Evolutionary conservation across 2,888 invertebrate genomes (phyloP).

Genomic region (Eupithecia dodoneata): DNA sequence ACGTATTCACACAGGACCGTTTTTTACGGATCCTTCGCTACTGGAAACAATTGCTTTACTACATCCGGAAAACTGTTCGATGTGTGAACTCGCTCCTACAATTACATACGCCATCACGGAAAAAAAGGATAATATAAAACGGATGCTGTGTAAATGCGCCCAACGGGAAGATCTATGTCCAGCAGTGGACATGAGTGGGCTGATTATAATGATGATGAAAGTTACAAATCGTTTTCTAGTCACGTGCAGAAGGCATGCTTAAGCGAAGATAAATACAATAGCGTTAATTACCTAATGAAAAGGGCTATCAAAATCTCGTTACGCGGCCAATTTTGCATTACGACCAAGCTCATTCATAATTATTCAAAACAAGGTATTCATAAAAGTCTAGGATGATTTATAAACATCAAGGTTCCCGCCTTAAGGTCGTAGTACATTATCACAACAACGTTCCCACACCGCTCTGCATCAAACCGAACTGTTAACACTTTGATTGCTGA

Average conservation of each 20-base stretch:
- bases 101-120: too few relatives aligned
- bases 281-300: background rate
- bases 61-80: too few relatives aligned
- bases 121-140: too few relatives aligned
- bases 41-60: too few relatives aligned
- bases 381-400: background rate
- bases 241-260: background rate
- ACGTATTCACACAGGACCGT: too few relatives aligned
- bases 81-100: too few relatives aligned
- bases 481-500: too few relatives aligned
- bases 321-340: background rate
- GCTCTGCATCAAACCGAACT: background rate
- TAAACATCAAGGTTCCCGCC: background rate
- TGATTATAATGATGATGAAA: background rate
- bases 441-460: background rate
- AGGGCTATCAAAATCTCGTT: background rate
- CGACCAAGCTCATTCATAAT: conserved; percentile 4
- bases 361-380: background rate
- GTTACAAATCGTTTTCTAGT: background rate
- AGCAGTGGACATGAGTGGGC: background rate
- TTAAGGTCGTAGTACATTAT: background rate
- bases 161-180: background rate
- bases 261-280: background rate
- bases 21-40: too few relatives aligned
- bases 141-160: too few relatives aligned